Conservation (phyloP, 2,797 vertebrate species). For the Myotis planiceps region DNA sequence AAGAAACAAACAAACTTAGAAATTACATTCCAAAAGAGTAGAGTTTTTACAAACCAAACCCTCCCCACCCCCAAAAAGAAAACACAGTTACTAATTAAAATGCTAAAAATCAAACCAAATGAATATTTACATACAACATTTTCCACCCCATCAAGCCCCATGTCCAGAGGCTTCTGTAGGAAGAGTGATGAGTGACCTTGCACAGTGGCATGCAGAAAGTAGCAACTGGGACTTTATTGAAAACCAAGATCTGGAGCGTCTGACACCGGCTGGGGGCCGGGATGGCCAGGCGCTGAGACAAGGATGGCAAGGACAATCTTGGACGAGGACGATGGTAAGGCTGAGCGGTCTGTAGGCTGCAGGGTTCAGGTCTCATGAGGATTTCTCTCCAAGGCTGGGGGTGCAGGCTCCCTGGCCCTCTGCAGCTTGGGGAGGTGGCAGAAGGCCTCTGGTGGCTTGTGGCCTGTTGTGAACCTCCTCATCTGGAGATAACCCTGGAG, state of each 20-base stretch:
- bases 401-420: constrained; percentile 4
- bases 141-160: constrained; percentile 58
- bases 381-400: constrained; percentile 49
- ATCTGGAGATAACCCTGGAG: neutral
- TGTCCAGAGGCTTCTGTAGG: constrained; percentile 47
- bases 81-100: constrained; percentile 84
- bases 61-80: constrained; percentile 62
- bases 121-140: constrained; percentile 86
- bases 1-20: constrained; percentile 82
- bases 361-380: neutral
- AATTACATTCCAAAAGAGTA: constrained; percentile 86
- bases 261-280: neutral
- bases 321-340: constrained; percentile 77
- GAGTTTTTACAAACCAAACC: constrained; percentile 79
- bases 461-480: constrained; percentile 58
- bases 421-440: constrained; percentile 44
- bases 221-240: constrained; percentile 55
- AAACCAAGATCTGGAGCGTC: constrained; percentile 47
- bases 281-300: neutral
- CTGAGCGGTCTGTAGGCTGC: constrained; percentile 65
- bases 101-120: constrained; percentile 81
- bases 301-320: constrained; percentile 44
- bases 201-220: constrained; percentile 67
- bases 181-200: constrained; percentile 37
- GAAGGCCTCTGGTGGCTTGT: constrained; percentile 74